Conservation (phyloP, 2,888 invertebrate species). For the Eupeodes latifasciatus region DNA sequence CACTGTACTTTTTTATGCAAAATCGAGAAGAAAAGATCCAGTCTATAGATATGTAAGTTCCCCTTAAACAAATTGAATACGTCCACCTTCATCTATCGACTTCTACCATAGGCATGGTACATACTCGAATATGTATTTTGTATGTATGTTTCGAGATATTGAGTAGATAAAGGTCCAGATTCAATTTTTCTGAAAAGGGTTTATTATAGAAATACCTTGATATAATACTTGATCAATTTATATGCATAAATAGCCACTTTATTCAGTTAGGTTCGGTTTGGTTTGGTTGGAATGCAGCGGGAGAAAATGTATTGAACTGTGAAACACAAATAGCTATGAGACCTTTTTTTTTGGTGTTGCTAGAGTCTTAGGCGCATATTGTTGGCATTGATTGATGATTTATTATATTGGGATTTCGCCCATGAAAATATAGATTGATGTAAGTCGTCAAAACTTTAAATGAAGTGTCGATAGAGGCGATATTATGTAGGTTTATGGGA, state of each 20-base stretch:
- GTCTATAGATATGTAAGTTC: neutral
- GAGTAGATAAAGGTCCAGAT: conserved; percentile 1
- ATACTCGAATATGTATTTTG: too few relatives aligned
- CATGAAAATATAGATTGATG: conserved; percentile 33
- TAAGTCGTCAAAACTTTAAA: conserved; percentile 21
- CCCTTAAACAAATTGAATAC: neutral
- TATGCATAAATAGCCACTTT: conserved; percentile 23
- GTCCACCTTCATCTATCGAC: neutral
- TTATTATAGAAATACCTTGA: conserved; percentile 3
- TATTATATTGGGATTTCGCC: conserved; percentile 42
- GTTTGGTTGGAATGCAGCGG: too few relatives aligned
- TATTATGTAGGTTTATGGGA: neutral
- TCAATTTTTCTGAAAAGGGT: conserved; percentile 21
- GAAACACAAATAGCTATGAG: neutral
- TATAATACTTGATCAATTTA: conserved; percentile 45
- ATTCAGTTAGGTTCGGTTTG: neutral
- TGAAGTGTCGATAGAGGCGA: neutral
- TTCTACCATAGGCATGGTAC: too few relatives aligned
- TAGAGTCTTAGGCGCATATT: neutral
- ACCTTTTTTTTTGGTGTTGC: neutral
- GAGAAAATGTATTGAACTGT: neutral
- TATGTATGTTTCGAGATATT: neutral
- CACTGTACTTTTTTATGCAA: neutral
- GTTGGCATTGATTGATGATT: conserved; percentile 58
- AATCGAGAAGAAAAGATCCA: neutral